These are phyloP conservation scores for Sorex maritimensis DNA, from an alignment of 2,797 vertebrate genomes.

Conservation along the genomic window DNA sequence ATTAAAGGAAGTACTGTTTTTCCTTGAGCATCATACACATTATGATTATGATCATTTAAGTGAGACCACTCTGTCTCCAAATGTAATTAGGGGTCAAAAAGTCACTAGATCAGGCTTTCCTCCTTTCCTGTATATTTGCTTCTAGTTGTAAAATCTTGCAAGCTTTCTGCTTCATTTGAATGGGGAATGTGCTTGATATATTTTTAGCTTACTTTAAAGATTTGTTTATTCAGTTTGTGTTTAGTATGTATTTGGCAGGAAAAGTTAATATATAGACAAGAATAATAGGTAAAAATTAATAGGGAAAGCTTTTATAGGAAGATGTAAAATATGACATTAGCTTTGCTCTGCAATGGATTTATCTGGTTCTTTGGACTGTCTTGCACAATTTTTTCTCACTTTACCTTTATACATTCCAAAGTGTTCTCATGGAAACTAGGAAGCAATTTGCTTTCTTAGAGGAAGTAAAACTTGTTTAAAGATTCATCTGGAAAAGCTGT, in stretches of 20 bases:
- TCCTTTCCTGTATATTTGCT: slow-evolving; percentile 24
- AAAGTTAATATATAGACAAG: slow-evolving; percentile 10
- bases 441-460: slow-evolving; percentile 59
- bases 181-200: slow-evolving; percentile 43
- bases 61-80: not conserved
- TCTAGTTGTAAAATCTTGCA: slow-evolving; percentile 33
- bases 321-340: slow-evolving; percentile 51
- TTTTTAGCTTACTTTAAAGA: slow-evolving; percentile 54
- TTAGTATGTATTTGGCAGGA: slow-evolving; percentile 30
- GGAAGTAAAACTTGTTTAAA: slow-evolving; percentile 50
- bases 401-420: not conserved
- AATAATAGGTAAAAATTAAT: slow-evolving; percentile 40
- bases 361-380: slow-evolving; percentile 31
- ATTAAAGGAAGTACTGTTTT: slow-evolving; percentile 27
- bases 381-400: slow-evolving; percentile 11
- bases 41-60: slow-evolving; percentile 21
- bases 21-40: not conserved
- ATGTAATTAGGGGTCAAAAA: not conserved
- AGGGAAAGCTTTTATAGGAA: slow-evolving; percentile 10
- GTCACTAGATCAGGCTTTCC: not conserved
- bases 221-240: slow-evolving; percentile 29
- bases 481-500: slow-evolving; percentile 18
- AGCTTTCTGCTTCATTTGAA: slow-evolving; percentile 23
- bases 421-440: slow-evolving; percentile 35
- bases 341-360: slow-evolving; percentile 30